Percentiles rank a stretch among this genome's conserved stretches.
These are phyloP conservation scores for Brachycybe producta DNA, from an alignment of 2,888 invertebrate species.

Conservation along the genomic window DNA sequence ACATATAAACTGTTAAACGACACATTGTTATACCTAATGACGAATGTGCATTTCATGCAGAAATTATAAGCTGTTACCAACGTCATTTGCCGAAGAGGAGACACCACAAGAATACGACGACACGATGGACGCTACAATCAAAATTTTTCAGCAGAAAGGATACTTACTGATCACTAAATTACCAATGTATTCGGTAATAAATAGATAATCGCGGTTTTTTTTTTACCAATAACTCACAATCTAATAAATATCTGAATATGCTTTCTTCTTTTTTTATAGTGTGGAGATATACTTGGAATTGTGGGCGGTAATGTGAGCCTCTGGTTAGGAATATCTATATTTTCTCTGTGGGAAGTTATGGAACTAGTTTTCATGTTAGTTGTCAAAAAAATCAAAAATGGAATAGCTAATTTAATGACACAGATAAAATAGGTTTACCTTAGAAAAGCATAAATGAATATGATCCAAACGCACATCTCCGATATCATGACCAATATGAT, in stretches of 20 bases:
- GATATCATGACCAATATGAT: no score
- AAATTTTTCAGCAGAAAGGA: background rate
- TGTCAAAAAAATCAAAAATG: background rate
- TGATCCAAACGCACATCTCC: no score
- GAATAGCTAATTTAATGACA: no score
- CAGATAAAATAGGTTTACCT: no score
- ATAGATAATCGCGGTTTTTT: no score
- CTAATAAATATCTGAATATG: background rate
- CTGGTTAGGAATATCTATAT: background rate
- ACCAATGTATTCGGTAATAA: background rate
- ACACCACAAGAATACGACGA: background rate
- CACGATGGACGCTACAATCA: background rate
- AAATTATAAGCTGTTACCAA: no score
- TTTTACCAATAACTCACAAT: background rate
- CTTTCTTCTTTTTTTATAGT: background rate
- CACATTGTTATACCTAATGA: no score
- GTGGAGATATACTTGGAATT: background rate
- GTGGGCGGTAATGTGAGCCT: background rate
- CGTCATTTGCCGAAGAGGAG: background rate
- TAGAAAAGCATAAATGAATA: no score
- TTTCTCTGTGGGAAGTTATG: background rate
- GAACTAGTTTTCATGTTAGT: background rate
- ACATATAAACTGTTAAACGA: no score
- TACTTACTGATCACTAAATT: background rate
- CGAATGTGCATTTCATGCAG: no score